These are phyloP conservation scores for Myrmecophaga tridactyla DNA, from an alignment of 2,113 vertebrate genomes.

Conservation along the genomic window DNA sequence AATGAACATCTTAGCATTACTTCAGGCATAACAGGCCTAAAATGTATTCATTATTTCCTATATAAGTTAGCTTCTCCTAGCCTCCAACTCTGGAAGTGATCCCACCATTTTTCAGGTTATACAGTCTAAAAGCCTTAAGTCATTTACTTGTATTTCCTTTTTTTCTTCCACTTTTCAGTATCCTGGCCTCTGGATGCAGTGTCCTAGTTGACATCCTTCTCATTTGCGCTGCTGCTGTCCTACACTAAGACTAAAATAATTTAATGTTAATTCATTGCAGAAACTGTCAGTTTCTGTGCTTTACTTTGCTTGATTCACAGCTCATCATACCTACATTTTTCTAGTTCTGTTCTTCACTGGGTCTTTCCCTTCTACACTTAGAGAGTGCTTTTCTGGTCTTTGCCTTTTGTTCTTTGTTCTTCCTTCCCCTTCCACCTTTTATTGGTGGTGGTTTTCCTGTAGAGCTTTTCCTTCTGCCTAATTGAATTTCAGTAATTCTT, in stretches of 20 bases:
- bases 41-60: neutral
- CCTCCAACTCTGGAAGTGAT: neutral
- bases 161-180: neutral
- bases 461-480: neutral
- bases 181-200: neutral
- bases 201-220: neutral
- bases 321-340: neutral
- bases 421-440: neutral
- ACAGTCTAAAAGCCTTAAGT: neutral
- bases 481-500: slow-evolving; percentile 37
- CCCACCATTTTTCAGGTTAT: neutral
- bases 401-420: neutral
- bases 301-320: neutral
- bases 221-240: neutral
- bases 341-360: neutral
- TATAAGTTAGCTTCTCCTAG: neutral
- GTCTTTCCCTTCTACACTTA: neutral
- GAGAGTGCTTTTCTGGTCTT: neutral
- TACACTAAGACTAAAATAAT: neutral
- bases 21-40: slow-evolving; percentile 22
- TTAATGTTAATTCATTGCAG: slow-evolving; percentile 10
- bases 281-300: neutral
- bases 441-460: neutral
- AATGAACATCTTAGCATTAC: slow-evolving; percentile 11
- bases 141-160: neutral